Conservation (phyloP, 2,888 invertebrate genomes). For the Stenchaetothrips biformis region DNA sequence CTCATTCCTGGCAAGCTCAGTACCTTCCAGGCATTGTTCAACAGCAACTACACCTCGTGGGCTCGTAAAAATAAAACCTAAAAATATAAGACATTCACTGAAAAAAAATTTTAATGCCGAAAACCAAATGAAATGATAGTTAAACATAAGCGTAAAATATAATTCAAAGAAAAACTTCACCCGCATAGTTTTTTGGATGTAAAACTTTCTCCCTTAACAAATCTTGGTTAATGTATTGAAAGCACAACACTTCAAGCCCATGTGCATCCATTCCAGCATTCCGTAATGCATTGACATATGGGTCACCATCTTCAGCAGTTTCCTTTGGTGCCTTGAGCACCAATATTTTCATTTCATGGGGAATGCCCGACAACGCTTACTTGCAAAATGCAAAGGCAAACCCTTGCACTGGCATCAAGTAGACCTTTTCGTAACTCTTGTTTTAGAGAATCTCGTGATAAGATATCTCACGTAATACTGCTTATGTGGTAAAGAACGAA, state of each 20-base stretch:
- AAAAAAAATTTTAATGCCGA: background rate
- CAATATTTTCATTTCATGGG: background rate
- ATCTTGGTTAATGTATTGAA: background rate
- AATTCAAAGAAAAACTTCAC: background rate
- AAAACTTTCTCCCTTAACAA: background rate
- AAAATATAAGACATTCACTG: background rate
- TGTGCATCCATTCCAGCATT: background rate
- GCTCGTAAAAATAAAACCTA: background rate
- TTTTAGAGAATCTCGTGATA: no score
- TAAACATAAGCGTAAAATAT: no score
- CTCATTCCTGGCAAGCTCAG: background rate
- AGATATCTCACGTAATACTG: no score
- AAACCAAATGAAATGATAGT: background rate
- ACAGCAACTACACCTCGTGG: background rate
- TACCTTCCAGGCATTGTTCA: background rate
- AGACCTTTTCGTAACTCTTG: no score
- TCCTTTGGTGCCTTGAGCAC: conserved; percentile 4
- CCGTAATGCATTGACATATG: background rate
- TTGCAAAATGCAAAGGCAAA: background rate
- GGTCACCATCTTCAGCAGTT: background rate
- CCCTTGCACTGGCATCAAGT: no score
- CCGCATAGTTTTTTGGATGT: background rate
- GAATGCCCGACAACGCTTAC: background rate
- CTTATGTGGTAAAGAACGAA: no score
- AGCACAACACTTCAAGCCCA: background rate